Base-by-base conservation (phyloP, 1,140 invertebrate species). In the Popillia japonica region DNA sequence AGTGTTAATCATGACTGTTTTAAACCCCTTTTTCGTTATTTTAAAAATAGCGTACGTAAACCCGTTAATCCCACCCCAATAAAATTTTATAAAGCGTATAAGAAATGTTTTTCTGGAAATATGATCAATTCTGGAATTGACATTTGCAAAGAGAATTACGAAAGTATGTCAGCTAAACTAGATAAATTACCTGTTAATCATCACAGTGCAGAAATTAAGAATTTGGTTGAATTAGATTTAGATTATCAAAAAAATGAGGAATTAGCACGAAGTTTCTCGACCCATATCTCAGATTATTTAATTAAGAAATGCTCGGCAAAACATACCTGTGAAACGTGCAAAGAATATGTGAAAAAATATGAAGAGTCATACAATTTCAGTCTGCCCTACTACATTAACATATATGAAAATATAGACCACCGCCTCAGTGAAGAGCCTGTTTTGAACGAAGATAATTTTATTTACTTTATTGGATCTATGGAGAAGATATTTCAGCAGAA, bases 11-110 rank as follows among this genome's bases (percentile, higher is more conserved):
- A 68, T 11, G 22, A 14, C 11, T 23, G 61, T 14, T 20, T 68
- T 14, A 68, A 27, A 34, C 61, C 17, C 2, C 14, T 68, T 68
- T 22, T 9, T 3, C 11, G 11, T 27, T 68, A 17, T 0, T 27
- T 68, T 27, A 23, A 68, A 22, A 27, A 23, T 27, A 34, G 61
- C 8, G 9, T 22, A 2, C 20, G 22, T 7, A 79, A 77, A 55
- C 44, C 75, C 40, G 20, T 34, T 9, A 79, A 79, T 44, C 61
- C 76, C 11, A 48, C 42, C 3, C 75, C 78, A 0, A 77, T 79
- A 44, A 75, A 79, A 40, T 79, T 79, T 77, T 27, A 77, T 17
- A 77, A 68, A 73, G 72, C 76, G 0, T 79, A 78, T 61, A 72
- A 74, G 68, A 79, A 77, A 77, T 11, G 74, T 3, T 20, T 59